Evolutionary conservation across 2,797 vertebrate genomes (phyloP).

Genomic region (Rhabdophis nuchalis): DNA sequence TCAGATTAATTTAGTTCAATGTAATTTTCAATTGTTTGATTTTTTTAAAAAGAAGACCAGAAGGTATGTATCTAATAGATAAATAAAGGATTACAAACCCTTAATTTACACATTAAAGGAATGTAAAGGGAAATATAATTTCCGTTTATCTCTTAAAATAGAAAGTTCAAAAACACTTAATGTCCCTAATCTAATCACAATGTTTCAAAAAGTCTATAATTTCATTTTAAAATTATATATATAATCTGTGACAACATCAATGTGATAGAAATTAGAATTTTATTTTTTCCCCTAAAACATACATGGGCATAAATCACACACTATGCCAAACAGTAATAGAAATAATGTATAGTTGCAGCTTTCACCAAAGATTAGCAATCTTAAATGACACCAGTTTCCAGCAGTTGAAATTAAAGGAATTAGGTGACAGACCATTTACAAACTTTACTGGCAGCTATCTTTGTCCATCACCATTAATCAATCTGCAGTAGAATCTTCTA

Average conservation of each 20-base stretch:
- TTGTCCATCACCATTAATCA: conserved; percentile 12
- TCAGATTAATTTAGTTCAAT: neutral
- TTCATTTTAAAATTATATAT: neutral
- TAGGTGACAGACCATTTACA: conserved; percentile 25
- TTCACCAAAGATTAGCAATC: conserved; percentile 23
- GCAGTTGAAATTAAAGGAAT: conserved; percentile 1
- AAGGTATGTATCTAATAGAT: neutral
- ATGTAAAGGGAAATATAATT: conserved; percentile 5
- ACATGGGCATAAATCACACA: neutral
- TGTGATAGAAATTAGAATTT: neutral
- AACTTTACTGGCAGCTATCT: conserved; percentile 25
- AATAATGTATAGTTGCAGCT: conserved; percentile 1
- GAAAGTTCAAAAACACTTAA: conserved; percentile 12
- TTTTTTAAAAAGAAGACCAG: neutral
- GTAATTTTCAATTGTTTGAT: neutral
- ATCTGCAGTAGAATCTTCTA: conserved; percentile 23
- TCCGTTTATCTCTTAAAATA: conserved; percentile 24
- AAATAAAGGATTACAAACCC: conserved; percentile 6
- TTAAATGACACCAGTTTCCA: neutral
- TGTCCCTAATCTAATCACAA: neutral
- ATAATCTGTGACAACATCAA: neutral
- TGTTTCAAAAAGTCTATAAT: conserved; percentile 12
- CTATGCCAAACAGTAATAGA: neutral
- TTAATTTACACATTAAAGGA: conserved; percentile 26
- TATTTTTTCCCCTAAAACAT: neutral